Base-by-base conservation (phyloP, 2,888 invertebrate genomes). In the Mimas tiliae region DNA sequence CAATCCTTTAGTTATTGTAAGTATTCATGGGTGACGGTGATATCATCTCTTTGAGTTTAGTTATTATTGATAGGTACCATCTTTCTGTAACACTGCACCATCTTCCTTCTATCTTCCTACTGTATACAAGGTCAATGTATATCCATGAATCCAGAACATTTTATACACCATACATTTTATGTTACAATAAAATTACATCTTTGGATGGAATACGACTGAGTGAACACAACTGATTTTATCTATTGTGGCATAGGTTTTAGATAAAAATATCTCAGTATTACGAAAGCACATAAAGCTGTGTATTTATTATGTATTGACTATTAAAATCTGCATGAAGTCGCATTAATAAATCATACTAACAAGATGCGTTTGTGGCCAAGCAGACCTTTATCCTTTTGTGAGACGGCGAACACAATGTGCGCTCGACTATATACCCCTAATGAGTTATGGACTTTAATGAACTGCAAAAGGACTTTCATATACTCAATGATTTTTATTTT, bases 271-370 rank as follows among this genome's bases (percentile, higher is more conserved):
- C 58, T 58, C 58, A 58, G 58, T 19, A 58, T 58, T 63, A 63
- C 48, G 62, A 47, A 63, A 63, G 45, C 50, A 63, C 38, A 14
- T 58, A 65, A 34, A 33, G 34, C 27, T 6, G 65, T 71, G 67
- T 67, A 67, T 62, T 74, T 73, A 77, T 76, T 76, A 74, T 77
- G 67, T 74, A 80, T 76, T 74, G 72, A 72, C 72, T 77, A 80
- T 78, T 78, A 79, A 79, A 71, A 74, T 74, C 69, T 68, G 68
- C 68, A 70, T 74, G 69, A 67, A 71, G 68, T 70, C 62, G 68
- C 74, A 73, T 76, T 74, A 83, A 58, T 85, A 88, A 87, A 87
- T 87, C 84, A 85, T 79, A 72, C 83, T 89, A 87, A 88, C 86
- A 83, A 88, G 85, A 78, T 78, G 73, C 72, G 75, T 77, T 86